These are phyloP conservation scores for Bellardia pandia DNA, from an alignment of 2,888 invertebrate species.

Conservation along the genomic window DNA sequence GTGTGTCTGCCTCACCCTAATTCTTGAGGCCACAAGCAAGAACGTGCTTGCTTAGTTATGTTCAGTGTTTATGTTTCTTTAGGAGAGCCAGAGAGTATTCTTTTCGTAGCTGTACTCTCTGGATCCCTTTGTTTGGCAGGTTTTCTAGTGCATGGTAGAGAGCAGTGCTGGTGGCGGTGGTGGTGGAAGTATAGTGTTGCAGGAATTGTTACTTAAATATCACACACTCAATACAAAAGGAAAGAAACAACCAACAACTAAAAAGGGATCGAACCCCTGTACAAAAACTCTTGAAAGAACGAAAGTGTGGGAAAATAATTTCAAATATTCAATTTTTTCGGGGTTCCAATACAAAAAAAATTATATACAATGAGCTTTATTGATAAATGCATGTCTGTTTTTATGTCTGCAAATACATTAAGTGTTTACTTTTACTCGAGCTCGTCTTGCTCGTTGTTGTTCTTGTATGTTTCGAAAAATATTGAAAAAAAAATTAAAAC, in stretches of 20 bases:
- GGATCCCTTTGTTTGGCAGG: slow-evolving; percentile 9
- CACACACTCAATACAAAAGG: slow-evolving; percentile 8
- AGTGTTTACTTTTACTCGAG: slow-evolving; percentile 71
- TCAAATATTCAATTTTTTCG: slow-evolving; percentile 72
- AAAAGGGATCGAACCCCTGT: slow-evolving; percentile 68
- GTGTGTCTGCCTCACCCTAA: slow-evolving; percentile 73
- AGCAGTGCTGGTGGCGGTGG: slow-evolving; percentile 36
- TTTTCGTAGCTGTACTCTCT: neutral
- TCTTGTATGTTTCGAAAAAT: slow-evolving; percentile 28
- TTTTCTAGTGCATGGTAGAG: neutral
- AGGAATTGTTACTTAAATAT: slow-evolving; percentile 46
- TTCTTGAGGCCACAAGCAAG: slow-evolving; percentile 47
- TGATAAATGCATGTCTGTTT: slow-evolving; percentile 55
- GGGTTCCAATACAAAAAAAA: slow-evolving; percentile 64
- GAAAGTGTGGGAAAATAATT: slow-evolving; percentile 83
- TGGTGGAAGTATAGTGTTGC: slow-evolving; percentile 47
- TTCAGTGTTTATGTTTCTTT: slow-evolving; percentile 22
- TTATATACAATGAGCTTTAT: slow-evolving; percentile 77
- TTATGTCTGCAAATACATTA: slow-evolving; percentile 52
- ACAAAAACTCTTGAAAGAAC: slow-evolving; percentile 59
- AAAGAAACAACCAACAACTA: neutral
- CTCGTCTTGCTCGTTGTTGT: slow-evolving; percentile 56
- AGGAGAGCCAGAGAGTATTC: slow-evolving; percentile 43
- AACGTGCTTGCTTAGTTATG: slow-evolving; percentile 58
- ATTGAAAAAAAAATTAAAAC: slow-evolving; percentile 35